These are phyloP conservation scores for Cyclina sinensis DNA, from an alignment of 1,140 invertebrate species.

Conservation along the genomic window DNA sequence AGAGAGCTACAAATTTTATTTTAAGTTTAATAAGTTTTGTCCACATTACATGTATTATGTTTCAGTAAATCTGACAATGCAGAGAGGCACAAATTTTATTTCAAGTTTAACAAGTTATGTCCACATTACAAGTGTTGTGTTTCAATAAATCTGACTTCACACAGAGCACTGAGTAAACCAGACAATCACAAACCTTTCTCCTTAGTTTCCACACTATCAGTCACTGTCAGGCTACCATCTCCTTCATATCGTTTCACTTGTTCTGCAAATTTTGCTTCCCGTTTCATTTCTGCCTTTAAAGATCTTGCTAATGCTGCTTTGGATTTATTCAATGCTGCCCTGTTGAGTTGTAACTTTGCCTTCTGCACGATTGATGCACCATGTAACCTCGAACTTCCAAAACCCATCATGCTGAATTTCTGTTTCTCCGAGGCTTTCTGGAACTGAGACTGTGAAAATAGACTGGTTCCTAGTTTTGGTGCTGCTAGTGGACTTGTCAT, in stretches of 20 bases:
- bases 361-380: conserved; percentile 79
- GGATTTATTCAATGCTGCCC: conserved; percentile 82
- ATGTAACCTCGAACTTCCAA: conserved; percentile 16
- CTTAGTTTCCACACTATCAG: background rate
- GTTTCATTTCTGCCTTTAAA: conserved; percentile 85
- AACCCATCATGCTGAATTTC: conserved; percentile 38
- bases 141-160: too few relatives aligned
- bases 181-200: background rate
- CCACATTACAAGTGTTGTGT: too few relatives aligned
- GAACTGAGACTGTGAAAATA: conserved; percentile 68
- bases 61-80: too few relatives aligned
- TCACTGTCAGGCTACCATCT: background rate
- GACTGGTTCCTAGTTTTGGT: conserved; percentile 73
- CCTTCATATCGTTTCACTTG: conserved; percentile 6
- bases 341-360: conserved; percentile 84
- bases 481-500: conserved; percentile 69
- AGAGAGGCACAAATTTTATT: too few relatives aligned
- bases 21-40: too few relatives aligned
- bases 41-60: too few relatives aligned
- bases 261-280: conserved; percentile 77
- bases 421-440: conserved; percentile 57
- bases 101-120: too few relatives aligned
- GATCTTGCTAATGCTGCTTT: conserved; percentile 84
- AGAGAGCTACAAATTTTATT: too few relatives aligned
- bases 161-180: too few relatives aligned